These are phyloP conservation scores for Eupristina koningsbergeri DNA, from an alignment of 1,140 invertebrate genomes.

Conservation along the genomic window DNA sequence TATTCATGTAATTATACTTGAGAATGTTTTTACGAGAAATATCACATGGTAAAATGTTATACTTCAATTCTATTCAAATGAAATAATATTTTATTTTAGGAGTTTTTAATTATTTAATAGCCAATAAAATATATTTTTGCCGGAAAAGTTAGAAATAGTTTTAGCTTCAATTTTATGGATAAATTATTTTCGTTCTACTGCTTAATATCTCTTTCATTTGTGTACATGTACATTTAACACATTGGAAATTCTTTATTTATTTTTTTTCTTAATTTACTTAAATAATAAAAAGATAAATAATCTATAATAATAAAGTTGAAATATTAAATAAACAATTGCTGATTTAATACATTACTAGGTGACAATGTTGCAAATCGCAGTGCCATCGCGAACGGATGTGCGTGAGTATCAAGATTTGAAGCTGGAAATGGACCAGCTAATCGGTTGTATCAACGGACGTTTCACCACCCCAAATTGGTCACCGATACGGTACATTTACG, in stretches of 20 bases:
- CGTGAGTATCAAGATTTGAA: constrained; percentile 93
- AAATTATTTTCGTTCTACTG: neutral
- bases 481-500: constrained; percentile 92
- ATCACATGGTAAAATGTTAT: neutral
- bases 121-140: too few relatives aligned
- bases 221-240: too few relatives aligned
- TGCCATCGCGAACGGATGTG: constrained; percentile 91
- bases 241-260: too few relatives aligned
- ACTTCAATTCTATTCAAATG: neutral
- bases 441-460: constrained; percentile 88
- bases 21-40: neutral
- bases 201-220: neutral
- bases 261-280: too few relatives aligned
- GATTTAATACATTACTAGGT: constrained; percentile 63
- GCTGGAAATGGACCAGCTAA: constrained; percentile 91
- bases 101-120: too few relatives aligned
- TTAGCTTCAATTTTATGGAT: too few relatives aligned
- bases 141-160: neutral
- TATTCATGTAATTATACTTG: neutral
- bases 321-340: neutral
- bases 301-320: neutral
- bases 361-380: constrained; percentile 87
- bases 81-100: neutral
- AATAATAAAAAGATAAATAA: neutral
- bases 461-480: constrained; percentile 93